Conservation (phyloP, 2,113 vertebrate genomes). For the Pseudopipra pipra region DNA sequence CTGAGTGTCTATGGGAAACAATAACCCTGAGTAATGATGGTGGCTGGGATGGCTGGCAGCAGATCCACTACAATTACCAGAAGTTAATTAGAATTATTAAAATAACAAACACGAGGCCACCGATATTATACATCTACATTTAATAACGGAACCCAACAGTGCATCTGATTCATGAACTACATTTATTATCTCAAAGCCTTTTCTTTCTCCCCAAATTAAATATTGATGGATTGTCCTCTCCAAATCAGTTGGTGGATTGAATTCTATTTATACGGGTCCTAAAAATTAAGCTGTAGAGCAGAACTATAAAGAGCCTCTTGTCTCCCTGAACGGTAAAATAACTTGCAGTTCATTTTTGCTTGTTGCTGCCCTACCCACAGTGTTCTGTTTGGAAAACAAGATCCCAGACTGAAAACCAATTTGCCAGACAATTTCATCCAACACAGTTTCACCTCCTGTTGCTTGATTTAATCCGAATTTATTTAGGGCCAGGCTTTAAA, state of each 20-base stretch:
- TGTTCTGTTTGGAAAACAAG: neutral
- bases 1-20: conserved; percentile 45
- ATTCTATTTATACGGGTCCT: conserved; percentile 52
- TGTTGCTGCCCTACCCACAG: neutral
- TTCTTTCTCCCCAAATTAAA: conserved; percentile 66
- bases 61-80: conserved; percentile 70
- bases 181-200: conserved; percentile 53
- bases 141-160: conserved; percentile 59
- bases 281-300: conserved; percentile 41
- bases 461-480: neutral
- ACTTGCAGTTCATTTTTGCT: neutral
- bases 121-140: conserved; percentile 51
- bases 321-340: conserved; percentile 21
- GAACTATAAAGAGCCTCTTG: conserved; percentile 34
- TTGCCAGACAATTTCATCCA: neutral
- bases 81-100: conserved; percentile 77
- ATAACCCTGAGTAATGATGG: conserved; percentile 56
- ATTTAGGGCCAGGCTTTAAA: neutral
- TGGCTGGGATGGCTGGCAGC: neutral
- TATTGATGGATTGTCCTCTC: conserved; percentile 61
- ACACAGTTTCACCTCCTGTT: neutral
- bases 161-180: conserved; percentile 53
- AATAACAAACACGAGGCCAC: conserved; percentile 64
- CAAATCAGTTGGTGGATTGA: conserved; percentile 2
- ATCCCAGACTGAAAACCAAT: neutral